These are phyloP conservation scores for Leucoma salicis DNA, from an alignment of 2,888 invertebrate genomes.

Conservation along the genomic window DNA sequence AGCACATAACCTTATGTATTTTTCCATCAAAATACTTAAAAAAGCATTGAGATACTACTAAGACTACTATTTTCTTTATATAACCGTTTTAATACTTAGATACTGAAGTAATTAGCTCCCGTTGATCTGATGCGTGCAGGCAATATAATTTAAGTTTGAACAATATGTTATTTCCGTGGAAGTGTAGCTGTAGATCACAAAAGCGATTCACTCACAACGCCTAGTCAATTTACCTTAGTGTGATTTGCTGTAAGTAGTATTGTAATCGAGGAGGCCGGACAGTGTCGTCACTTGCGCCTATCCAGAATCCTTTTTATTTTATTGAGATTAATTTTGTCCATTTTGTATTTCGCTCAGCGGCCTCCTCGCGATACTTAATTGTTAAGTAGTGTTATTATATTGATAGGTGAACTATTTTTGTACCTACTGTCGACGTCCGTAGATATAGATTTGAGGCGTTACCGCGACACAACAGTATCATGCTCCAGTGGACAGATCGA, in stretches of 20 bases:
- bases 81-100: not conserved
- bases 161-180: constrained; percentile 32
- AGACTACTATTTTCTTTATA: no score
- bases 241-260: constrained; percentile 79
- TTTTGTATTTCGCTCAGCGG: constrained; percentile 38
- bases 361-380: constrained; percentile 77
- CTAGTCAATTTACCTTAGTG: constrained; percentile 83
- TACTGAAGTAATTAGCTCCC: not conserved
- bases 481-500: constrained; percentile 54
- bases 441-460: constrained; percentile 71
- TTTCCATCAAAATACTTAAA: no score
- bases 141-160: constrained; percentile 1
- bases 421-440: constrained; percentile 75
- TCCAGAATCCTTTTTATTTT: constrained; percentile 32
- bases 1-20: no score
- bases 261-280: constrained; percentile 56
- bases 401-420: constrained; percentile 81
- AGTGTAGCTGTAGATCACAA: constrained; percentile 31
- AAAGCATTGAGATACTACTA: no score
- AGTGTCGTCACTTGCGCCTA: constrained; percentile 38
- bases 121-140: not conserved
- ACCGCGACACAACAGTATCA: constrained; percentile 60
- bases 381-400: constrained; percentile 81
- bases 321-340: constrained; percentile 33
- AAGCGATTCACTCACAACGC: constrained; percentile 72